These are phyloP conservation scores for Drosophila prostipennis DNA, from an alignment of 2,888 invertebrate genomes.

Conservation along the genomic window DNA sequence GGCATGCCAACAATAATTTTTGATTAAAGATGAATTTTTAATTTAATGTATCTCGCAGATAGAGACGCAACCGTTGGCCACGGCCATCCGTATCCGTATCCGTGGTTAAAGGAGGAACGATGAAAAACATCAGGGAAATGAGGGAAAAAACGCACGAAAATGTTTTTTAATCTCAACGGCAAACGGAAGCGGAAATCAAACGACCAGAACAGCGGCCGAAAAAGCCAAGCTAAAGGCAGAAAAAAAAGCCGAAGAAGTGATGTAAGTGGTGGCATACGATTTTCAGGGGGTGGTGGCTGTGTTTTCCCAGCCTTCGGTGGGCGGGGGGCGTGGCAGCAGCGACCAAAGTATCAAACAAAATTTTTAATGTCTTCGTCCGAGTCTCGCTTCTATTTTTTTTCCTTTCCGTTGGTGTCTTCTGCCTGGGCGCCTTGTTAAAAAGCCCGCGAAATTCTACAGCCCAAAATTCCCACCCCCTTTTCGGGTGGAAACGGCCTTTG, in stretches of 20 bases:
- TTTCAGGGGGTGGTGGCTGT: conserved; percentile 7
- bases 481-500: conserved; percentile 62
- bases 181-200: conserved; percentile 83
- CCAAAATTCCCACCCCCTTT: conserved; percentile 24
- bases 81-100: conserved; percentile 28
- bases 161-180: conserved; percentile 83
- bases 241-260: conserved; percentile 10
- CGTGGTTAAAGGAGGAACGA: conserved; percentile 31
- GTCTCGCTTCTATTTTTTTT: conserved; percentile 18
- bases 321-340: conserved; percentile 22
- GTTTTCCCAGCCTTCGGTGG: not conserved
- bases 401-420: conserved; percentile 49
- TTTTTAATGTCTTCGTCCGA: conserved; percentile 70
- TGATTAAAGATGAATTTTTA: conserved; percentile 84
- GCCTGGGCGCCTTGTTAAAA: conserved; percentile 76
- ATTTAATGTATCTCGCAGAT: conserved; percentile 80
- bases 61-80: conserved; percentile 61
- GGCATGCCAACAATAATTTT: conserved; percentile 82
- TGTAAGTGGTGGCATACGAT: conserved; percentile 29
- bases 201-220: conserved; percentile 80
- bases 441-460: conserved; percentile 72
- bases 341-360: conserved; percentile 72
- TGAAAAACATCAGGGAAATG: conserved; percentile 63
- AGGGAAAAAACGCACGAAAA: conserved; percentile 73
- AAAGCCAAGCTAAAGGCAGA: conserved; percentile 15